Evolutionary conservation across 1,140 invertebrate species (phyloP), one percentile per base, ranked within the genome.

Genomic region (Anastrepha ludens): DNA sequence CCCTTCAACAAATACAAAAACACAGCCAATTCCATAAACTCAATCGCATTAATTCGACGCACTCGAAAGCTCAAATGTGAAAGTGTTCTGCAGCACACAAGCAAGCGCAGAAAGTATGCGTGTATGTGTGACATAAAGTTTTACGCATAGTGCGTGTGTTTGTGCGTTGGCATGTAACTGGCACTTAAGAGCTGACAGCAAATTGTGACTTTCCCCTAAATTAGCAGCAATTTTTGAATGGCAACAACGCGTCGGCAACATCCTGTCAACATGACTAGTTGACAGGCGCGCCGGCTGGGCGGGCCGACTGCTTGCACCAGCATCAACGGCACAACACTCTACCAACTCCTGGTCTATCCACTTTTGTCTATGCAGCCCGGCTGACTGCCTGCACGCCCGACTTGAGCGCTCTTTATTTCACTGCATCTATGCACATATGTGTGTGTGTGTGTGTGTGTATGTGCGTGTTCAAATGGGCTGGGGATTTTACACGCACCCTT

Each of bases 201-300:
- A 81, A 55, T 55, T 55, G 13, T 81, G 74, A 81, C 74, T 81
- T 74, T 81, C 89, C 91, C 91, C 91, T 90, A 90, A 90, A 89
- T 88, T 88, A 88, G 64, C 70, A 88, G 88, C 89, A 90, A 91
- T 91, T 89, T 91, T 90, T 92, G 91, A 91, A 91, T 91, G 90
- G 90, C 91, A 91, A 90, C 89, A 91, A 90, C 91, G 90, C 13
- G 58, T 3, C 44, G 90, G 7, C 81, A 90, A 88, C 86, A 90
- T 74, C 62, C 88, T 90, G 88, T 65, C 39, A 55, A 74, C 78
- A 86, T 62, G 86, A 55, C 64, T 74, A 29, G 29, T 2, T 74
- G 50, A 87, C 20, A 60, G 47, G 39, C 67, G 50, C 44, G 13
- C 59, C 59, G 74, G 20, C 41, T 17, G 47, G 67, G 64, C 62